Base-by-base conservation (phyloP, 2,113 vertebrate genomes). In the Anseranas semipalmata region DNA sequence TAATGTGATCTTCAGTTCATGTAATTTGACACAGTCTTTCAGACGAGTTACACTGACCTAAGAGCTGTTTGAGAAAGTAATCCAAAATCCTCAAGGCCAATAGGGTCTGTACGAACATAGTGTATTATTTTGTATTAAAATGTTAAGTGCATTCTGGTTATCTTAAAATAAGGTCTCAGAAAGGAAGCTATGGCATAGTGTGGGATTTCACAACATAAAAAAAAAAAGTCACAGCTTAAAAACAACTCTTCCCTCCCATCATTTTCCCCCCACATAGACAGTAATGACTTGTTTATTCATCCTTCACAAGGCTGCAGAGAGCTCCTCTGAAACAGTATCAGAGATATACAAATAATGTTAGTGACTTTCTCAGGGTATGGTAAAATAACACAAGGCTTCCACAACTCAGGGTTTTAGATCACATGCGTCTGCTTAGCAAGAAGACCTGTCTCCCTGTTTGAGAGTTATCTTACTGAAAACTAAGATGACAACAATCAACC, bases 1-100 rank as follows among this genome's bases (percentile, higher is more conserved):
- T 78, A 85, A 95, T 86, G 75, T 78, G 52, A 81, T 92, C 39
- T 94, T 72, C 33, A 76, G 24, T 39, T 86, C 7, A 2, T 43
- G 45, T 43, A 91, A 92, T 85, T 70, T 70, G 50, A 84, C 67
- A 67, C 13, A 62, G 76, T 58, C 45, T 53, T 70, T 78, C 39
- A 82, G 15, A 90, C n/a, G 41, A 95, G 58, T 87, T 92, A 91
- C 46, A 68, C 48, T 96, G 71, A 87, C 63, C 86, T 66, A 72
- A 60, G 52, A 76, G 55, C 33, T 45, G 50, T 87, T 39, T 50
- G 35, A 89, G 33, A 81, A 95, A 81, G 21, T 28, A 87, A 91
- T 82, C 45, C 32, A 85, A 70, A 73, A 85, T 66, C 32, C 53
- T 72, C 22, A 52, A 78, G 37, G 35, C 25, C 15, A 82, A 28